A percentile compares a stretch with the other conserved stretches of the same genome.
Evolutionary conservation across 2,113 vertebrate species (phyloP).

Genomic region (Orientallactaga bullata): DNA sequence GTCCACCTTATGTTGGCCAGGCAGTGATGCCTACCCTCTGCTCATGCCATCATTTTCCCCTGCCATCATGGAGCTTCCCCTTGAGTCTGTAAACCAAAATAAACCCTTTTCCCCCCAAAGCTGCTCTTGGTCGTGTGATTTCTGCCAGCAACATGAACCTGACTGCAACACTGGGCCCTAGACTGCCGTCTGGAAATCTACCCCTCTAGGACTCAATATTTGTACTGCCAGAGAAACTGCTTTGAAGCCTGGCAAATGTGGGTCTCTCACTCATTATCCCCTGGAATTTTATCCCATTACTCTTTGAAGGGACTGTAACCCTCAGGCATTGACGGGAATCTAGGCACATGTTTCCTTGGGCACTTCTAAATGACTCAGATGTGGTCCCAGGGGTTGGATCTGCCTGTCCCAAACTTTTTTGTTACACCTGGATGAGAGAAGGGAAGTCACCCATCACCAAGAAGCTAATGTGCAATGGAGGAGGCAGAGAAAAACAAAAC

Average conservation of each 20-base stretch:
- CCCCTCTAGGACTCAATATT: neutral
- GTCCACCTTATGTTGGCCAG: too few species aligned
- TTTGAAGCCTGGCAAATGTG: neutral
- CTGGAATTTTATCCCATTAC: neutral
- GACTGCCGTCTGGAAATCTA: neutral
- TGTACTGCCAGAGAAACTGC: neutral
- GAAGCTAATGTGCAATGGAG: conserved; percentile 9
- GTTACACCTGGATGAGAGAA: neutral
- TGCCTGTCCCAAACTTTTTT: conserved; percentile 31
- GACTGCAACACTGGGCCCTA: neutral
- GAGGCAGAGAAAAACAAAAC: neutral
- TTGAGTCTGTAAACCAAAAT: too few species aligned
- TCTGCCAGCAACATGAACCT: too few species aligned
- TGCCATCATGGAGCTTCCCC: too few species aligned
- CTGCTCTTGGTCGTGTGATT: too few species aligned
- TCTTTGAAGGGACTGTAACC: neutral
- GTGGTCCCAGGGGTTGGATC: neutral
- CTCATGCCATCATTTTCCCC: too few species aligned
- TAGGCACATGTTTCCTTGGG: neutral
- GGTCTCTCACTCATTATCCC: neutral
- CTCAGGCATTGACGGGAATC: neutral
- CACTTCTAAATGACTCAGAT: neutral
- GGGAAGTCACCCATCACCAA: conserved; percentile 29
- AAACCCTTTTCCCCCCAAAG: too few species aligned
- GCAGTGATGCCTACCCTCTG: too few species aligned